Evolutionary conservation across 2,797 vertebrate genomes (phyloP).

Genomic region (Sylvia borin): DNA sequence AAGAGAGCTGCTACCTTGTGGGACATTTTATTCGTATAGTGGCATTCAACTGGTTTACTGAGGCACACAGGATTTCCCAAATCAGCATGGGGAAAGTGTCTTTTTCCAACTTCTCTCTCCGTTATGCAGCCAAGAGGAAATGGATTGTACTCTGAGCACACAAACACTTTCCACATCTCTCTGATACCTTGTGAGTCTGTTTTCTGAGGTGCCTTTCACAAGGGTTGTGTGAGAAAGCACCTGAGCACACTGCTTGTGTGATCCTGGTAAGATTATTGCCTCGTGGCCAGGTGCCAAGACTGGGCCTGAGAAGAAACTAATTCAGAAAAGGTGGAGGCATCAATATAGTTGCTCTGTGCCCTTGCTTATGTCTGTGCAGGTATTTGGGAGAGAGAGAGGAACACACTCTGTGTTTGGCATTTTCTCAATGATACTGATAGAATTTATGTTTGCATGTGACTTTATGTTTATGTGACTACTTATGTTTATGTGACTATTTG

Average conservation of each 20-base stretch:
- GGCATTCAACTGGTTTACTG: background rate
- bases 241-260: background rate
- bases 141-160: background rate
- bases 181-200: background rate
- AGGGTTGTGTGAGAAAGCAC: background rate
- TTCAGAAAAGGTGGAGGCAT: background rate
- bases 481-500: background rate
- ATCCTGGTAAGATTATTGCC: background rate
- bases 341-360: background rate
- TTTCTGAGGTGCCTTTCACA: background rate
- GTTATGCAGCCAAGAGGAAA: background rate
- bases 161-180: background rate
- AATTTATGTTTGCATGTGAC: background rate
- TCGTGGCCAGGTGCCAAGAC: background rate
- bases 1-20: background rate
- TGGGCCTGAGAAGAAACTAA: background rate
- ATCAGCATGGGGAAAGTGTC: background rate
- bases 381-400: background rate
- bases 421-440: background rate
- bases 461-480: no score
- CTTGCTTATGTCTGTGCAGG: background rate
- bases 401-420: background rate
- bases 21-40: background rate
- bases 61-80: background rate
- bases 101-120: background rate